Base-by-base conservation (phyloP, 2,888 invertebrate species). In the Eurytoma adleriae region DNA sequence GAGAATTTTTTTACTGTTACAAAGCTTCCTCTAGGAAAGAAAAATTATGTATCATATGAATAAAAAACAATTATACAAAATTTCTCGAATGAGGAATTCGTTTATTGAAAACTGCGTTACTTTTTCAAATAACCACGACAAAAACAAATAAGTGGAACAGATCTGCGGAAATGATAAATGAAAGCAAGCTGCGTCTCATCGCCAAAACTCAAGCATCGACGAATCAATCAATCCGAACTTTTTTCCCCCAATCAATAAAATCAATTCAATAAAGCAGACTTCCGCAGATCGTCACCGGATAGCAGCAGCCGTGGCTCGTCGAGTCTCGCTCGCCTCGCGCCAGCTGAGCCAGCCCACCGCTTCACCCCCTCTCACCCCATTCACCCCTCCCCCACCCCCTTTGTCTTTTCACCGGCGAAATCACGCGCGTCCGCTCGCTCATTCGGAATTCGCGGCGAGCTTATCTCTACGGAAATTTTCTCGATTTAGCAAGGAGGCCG, bases 381-480 rank as follows among this genome's bases (percentile, higher is more conserved):
- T n/a, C 30, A 0, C 3, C 18, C 18, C 20, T 16, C 18, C 48
- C 13, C 1, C 14, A 1, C 14, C 64, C 12, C 27, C 24, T 24
- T 12, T 27, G 13, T 24, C 18, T 48, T 64, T 27, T 56, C 18
- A n/a, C 12, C 68, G 68, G n/a, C 54, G 14, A 56, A 56, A 69
- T 68, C 71, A 48, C 48, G 48, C 48, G 48, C 40, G 40, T 7
- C 40, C 18, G 24, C 16, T 59, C 66, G 76, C 72, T 76, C 76
- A 50, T 68, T 61, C 57, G 68, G 57, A 80, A 80, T 72, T 76
- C 76, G 80, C 67, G 48, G 59, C 62, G 20, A 64, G 74, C 74
- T 79, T 69, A 79, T 79, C 70, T 40, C 62, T 27, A 14, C 68
- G 40, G 78, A 73, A 78, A 72, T 78, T 78, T 78, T 72, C 64